Base-by-base conservation (phyloP, 2,113 vertebrate species). In the Piaya cayana region DNA sequence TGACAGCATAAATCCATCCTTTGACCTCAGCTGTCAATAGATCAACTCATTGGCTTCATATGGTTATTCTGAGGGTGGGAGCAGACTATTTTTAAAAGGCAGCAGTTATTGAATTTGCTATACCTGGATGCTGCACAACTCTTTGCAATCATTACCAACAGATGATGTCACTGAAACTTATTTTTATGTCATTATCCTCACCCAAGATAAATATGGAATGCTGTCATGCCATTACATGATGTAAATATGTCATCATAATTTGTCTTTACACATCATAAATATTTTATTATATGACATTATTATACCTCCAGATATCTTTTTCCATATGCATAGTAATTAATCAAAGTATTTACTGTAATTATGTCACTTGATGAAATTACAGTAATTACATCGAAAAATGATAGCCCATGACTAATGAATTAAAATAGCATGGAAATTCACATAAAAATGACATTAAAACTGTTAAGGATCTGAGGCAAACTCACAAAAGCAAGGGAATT, bases 291-390 rank as follows among this genome's bases (percentile, higher is more conserved):
- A 96, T 97, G 96, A 98, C 96, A 97, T 97, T 97, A 97, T 98
- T 98, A 95, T 93, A 98, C 97, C 97, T 98, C 96, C 47, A 97
- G 96, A 97, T 98, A 97, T 97, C 97, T 97, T 96, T 97, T 98
- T 97, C 96, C 97, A 90, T 98, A 96, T 94, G 98, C 98, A 97
- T 98, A 97, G 94, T 97, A 98, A 98, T 98, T 98, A 97, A 97
- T 98, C 97, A 96, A 98, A 98, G 97, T 98, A 98, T 98, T 98
- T 98, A 98, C 97, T 98, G 96, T 97, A 98, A 98, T 98, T 97
- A 98, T 98, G 98, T 98, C 97, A 98, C 98, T 98, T 98, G 97
- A 98, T 98, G 97, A 98, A 98, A 98, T 98, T 98, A 98, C 96
- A 97, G 98, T 98, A 98, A 98, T 98, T 98, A 98, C 97, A 98